Base-by-base conservation (phyloP, 1,140 invertebrate species). In the Aplysia californica region DNA sequence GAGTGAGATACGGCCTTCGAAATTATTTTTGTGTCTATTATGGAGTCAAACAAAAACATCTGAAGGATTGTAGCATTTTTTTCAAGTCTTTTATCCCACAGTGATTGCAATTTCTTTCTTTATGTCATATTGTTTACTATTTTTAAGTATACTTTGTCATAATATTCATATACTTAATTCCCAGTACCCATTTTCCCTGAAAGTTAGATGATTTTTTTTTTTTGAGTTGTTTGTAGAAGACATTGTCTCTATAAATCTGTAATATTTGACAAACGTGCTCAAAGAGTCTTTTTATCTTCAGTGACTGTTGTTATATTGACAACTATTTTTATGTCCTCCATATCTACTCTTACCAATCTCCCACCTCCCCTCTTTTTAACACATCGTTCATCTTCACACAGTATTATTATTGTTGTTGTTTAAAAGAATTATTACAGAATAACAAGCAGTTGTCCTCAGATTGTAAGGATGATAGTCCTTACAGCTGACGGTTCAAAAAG, bases 201-300 rank as follows among this genome's bases (percentile, higher is more conserved):
- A 18, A 61, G 10, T 61, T 61, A 6, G 10, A 18, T 6, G 6
- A 6, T 61, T 61, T 61, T 61, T 61, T 66, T 31, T 36, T 10
- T 66, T 66, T 66, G 10, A 15, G 4, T 66, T 66, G 64, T 66
- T 33, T 26, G 36, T 33, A 66, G 64, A 66, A 26, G 36, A 33
- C 31, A 66, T 66, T 29, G 23, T 35, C 33, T 35, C 64, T 29
- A 33, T 4, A 31, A 35, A 33, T 66, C 31, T 10, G 10, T 59
- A 23, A 23, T 59, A 59, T 23, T 59, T 23, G 31, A 15, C 6
- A 50, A 23, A 59, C 31, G 35, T 66, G 64, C 64, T 66, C 64
- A 66, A 66, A 66, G 64, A 33, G 64, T 33, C 64, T 66, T 66
- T 66, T 10, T 23, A 23, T 15, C n/a, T n/a, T n/a, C n/a, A n/a